Conservation (phyloP, 2,113 vertebrate species). For the Cephalopterus ornatus region DNA sequence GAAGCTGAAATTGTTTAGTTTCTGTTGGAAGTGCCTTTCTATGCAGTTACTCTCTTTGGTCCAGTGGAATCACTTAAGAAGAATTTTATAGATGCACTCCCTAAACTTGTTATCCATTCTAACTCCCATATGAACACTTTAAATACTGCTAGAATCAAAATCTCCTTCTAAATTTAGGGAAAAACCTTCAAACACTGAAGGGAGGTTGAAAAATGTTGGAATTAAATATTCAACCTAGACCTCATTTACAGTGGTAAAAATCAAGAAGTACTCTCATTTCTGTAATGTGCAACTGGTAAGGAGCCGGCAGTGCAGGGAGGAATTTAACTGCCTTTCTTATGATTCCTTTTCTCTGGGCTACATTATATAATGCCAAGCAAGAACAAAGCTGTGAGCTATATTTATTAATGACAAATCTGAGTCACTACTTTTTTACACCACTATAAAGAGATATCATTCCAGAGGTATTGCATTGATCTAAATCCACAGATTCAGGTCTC, state of each 20-base stretch:
- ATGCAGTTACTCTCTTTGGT: neutral
- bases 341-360: neutral
- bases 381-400: neutral
- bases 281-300: neutral
- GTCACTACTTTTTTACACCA: neutral
- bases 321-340: neutral
- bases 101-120: neutral
- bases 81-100: neutral
- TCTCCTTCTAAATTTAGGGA: neutral
- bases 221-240: neutral
- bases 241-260: neutral
- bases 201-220: neutral
- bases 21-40: neutral
- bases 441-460: neutral
- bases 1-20: neutral
- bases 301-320: neutral
- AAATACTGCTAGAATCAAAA: neutral
- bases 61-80: neutral
- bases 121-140: neutral
- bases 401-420: slow-evolving; percentile 18
- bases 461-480: neutral
- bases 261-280: neutral
- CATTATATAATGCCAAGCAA: neutral
- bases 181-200: neutral
- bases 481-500: neutral